A percentile compares a stretch with the other conserved stretches of the same genome.
phyloP scores from a whole-genome alignment of 2,113 vertebrate species.

The Garra rufa region DNA sequence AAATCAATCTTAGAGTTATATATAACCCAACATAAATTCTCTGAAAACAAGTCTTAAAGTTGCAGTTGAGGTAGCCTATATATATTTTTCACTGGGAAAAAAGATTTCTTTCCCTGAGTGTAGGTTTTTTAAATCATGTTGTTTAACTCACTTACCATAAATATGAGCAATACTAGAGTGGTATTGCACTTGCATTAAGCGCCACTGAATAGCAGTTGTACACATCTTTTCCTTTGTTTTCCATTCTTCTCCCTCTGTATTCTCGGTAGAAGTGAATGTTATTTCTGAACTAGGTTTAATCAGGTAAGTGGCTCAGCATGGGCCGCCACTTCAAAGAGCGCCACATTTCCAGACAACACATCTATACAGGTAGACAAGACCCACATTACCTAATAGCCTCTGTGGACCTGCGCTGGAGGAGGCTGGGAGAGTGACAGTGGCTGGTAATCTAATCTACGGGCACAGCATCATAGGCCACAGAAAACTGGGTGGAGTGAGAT shows the following conservation, averaged over 20 bases:
- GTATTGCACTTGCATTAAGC: conserved; percentile 34
- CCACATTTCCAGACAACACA: conserved; percentile 42
- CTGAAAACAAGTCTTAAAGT: background rate
- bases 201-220: background rate
- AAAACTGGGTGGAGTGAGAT: conserved; percentile 45
- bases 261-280: conserved; percentile 55
- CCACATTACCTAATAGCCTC: conserved; percentile 52
- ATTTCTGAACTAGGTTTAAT: conserved; percentile 64
- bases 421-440: conserved; percentile 33
- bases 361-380: conserved; percentile 55
- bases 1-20: background rate
- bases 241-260: conserved; percentile 46
- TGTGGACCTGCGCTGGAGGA: conserved; percentile 17
- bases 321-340: conserved; percentile 61
- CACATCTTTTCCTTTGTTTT: conserved; percentile 3
- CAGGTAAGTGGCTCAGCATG: conserved; percentile 72
- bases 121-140: no score
- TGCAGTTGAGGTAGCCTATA: no score
- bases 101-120: no score
- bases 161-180: conserved; percentile 45
- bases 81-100: no score
- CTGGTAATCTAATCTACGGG: conserved; percentile 72
- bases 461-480: conserved; percentile 60
- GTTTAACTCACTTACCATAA: background rate
- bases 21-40: background rate